Evolutionary conservation across 2,797 vertebrate species (phyloP), one percentile per base, ranked within the genome.

Genomic region (Glyptemys insculpta): DNA sequence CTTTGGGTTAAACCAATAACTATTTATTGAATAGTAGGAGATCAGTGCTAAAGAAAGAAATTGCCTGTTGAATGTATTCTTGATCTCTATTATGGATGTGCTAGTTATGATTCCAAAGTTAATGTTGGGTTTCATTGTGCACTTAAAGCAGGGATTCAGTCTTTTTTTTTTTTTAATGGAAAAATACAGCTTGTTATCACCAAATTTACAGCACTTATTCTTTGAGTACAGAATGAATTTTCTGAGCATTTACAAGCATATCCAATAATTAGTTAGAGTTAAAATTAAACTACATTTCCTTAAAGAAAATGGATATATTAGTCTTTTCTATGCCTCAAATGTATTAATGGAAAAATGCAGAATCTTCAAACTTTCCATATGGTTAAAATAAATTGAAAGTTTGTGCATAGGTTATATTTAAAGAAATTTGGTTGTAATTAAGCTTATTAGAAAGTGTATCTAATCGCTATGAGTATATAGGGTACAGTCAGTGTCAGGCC

Each of bases 201-300:
- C 85, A 92, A 95, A 87, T 78, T 56, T 87, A 81, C 2, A 1
- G 1, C 54, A 84, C 92, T 92, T 23, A 47, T 4, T 16, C 1
- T 57, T 68, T 57, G n/a, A 81, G 3, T 12, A 81, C 15, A 86
- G 27, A 82, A 68, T 0, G 93, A 87, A 41, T 2, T 3, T 79
- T 92, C 62, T 27, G 50, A 82, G 52, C 86, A 41, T 83, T 91
- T 91, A 12, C 25, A 95, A 87, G 23, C 53, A 79, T 83, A 85
- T 82, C 76, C 31, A 86, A 1, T 10, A 37, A 8, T 83, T 81
- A 87, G 0, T n/a, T 91, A 74, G 82, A 92, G 86, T 82, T 86
- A 62, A 6, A 79, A 56, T 2, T 23, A 92, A 87, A 12, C 4
- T 49, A 44, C 14, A 74, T 74, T 44, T 74, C 41, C 12, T 74